phyloP scores from a whole-genome alignment of 2,797 vertebrate species.

The Danionella dracula region DNA sequence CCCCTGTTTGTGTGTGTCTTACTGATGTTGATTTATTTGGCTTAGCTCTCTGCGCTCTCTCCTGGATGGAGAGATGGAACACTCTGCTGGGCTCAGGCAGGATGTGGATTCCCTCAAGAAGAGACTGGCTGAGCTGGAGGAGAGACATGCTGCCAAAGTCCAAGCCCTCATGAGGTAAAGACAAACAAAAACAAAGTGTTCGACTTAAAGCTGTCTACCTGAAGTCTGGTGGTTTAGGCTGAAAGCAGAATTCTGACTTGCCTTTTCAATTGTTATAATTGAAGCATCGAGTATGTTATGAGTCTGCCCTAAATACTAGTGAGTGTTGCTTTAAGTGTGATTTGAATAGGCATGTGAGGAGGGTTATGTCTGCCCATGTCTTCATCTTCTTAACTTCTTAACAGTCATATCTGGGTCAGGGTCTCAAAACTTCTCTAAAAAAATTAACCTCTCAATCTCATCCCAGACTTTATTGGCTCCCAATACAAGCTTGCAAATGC shows the following conservation, averaged over 20 bases:
- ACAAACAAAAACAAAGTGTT: not conserved
- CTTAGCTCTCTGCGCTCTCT: slow-evolving; percentile 86
- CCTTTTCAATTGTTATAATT: not conserved
- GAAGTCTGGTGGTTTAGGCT: not conserved
- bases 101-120: slow-evolving; percentile 82
- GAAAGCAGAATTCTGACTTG: not conserved
- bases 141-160: slow-evolving; percentile 81
- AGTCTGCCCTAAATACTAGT: too few species aligned
- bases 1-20: slow-evolving; percentile 17
- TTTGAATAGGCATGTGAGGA: too few species aligned
- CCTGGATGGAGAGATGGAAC: slow-evolving; percentile 96
- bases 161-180: slow-evolving; percentile 87
- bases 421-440: too few species aligned
- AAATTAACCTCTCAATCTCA: too few species aligned
- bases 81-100: slow-evolving; percentile 86
- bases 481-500: too few species aligned
- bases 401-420: too few species aligned
- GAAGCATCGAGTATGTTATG: too few species aligned
- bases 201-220: too few species aligned
- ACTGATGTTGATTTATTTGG: slow-evolving; percentile 18
- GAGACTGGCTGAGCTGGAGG: slow-evolving; percentile 85
- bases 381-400: too few species aligned
- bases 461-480: too few species aligned
- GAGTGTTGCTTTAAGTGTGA: too few species aligned
- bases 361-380: too few species aligned